A percentile compares a stretch with the other conserved stretches of the same genome.
phyloP scores from a whole-genome alignment of 2,797 vertebrate genomes.

The Sebastes aleutianus region DNA sequence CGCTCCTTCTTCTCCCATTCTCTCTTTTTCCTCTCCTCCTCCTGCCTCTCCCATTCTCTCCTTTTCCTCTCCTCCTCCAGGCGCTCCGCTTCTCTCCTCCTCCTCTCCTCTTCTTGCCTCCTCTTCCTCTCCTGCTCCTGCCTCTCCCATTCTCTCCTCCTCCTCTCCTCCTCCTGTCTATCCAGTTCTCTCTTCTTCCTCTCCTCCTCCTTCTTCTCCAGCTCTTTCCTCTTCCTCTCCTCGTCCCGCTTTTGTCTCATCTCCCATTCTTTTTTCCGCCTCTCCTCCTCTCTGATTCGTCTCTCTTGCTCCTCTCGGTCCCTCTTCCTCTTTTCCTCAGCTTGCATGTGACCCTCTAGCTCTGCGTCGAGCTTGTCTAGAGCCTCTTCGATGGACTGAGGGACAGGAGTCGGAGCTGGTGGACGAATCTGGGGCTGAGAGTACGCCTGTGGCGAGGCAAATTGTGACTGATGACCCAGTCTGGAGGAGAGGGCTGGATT shows the following conservation, averaged over 20 bases:
- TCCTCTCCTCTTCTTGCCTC: constrained; percentile 58
- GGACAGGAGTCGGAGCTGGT: constrained; percentile 35
- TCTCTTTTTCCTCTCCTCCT: constrained; percentile 62
- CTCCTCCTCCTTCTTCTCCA: constrained; percentile 72
- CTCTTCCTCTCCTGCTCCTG: constrained; percentile 67
- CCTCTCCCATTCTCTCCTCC: constrained; percentile 58
- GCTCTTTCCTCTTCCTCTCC: constrained; percentile 64
- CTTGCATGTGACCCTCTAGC: constrained; percentile 83
- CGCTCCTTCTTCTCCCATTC: constrained; percentile 59
- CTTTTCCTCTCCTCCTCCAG: constrained; percentile 53
- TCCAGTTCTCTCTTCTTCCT: constrained; percentile 45
- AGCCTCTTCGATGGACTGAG: constrained; percentile 82
- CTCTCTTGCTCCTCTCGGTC: constrained; percentile 64
- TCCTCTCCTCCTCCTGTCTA: constrained; percentile 45
- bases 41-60: constrained; percentile 41
- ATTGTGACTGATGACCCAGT: constrained; percentile 6
- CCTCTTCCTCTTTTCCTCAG: constrained; percentile 73
- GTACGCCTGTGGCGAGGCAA: constrained; percentile 25
- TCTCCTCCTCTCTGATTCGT: constrained; percentile 52
- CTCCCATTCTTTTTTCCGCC: constrained; percentile 56
- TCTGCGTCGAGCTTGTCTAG: constrained; percentile 86
- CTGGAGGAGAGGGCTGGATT: constrained; percentile 38
- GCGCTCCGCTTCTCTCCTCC: constrained; percentile 46
- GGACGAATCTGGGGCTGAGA: constrained; percentile 49
- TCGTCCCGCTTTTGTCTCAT: constrained; percentile 55